Conservation (phyloP, 2,113 vertebrate genomes). For the Mormoops blainvillei region DNA sequence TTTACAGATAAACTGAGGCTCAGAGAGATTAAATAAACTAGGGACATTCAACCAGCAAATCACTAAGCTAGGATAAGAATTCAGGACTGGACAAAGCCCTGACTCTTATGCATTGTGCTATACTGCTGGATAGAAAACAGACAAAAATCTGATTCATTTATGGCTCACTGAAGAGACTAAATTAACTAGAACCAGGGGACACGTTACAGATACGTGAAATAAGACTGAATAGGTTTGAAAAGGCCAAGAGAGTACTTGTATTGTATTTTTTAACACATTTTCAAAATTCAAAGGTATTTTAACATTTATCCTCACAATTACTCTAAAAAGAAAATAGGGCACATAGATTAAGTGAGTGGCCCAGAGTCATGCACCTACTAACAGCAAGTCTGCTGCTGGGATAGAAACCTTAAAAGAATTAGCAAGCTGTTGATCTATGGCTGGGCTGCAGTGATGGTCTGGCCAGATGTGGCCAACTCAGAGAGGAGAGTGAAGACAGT, state of each 20-base stretch:
- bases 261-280: not conserved
- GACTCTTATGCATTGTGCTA: not conserved
- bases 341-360: not conserved
- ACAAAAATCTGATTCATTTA: not conserved
- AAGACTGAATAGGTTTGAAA: not conserved
- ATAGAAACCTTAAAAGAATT: not conserved
- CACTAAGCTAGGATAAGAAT: not conserved
- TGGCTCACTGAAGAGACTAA: not conserved
- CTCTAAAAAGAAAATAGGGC: not conserved
- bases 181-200: not conserved
- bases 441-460: not conserved
- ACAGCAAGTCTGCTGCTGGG: not conserved
- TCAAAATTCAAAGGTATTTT: slow-evolving; percentile 3
- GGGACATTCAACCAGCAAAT: not conserved
- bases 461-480: not conserved
- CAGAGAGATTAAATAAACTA: not conserved
- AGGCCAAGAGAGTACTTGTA: not conserved
- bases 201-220: not conserved
- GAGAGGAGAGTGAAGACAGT: not conserved
- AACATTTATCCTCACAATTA: not conserved
- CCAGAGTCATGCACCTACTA: not conserved
- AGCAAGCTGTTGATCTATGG: not conserved
- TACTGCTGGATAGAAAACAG: not conserved
- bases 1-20: not conserved
- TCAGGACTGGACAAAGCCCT: not conserved